Base-by-base conservation (phyloP, 2,888 invertebrate species). In the Euzetes globulus region DNA sequence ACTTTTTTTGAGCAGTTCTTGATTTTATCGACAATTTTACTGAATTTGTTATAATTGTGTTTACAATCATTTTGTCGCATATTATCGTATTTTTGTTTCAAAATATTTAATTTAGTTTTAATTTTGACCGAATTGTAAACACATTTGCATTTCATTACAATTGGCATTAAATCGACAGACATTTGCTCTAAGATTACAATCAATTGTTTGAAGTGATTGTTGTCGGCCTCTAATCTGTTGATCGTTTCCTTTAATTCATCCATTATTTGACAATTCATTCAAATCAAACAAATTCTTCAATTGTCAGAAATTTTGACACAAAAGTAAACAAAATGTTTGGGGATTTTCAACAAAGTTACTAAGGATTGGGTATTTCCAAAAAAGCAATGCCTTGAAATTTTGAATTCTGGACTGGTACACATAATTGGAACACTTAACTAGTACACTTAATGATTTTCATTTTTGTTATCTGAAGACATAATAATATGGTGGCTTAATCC, bases 91-190 rank as follows among this genome's bases (percentile, higher is more conserved):
- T 58, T 58, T 58, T 58, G 25, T 58, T 27, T 58, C 15, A 58
- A 58, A 58, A 58, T 27, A 29, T 58, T 58, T 58, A 58, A 58
- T 29, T 58, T 58, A 15, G 58, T 58, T 58, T 58, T 58, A 7
- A 27, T 25, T 27, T 58, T 58, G 19, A 29, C 58, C 2, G 58
- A 58, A 58, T 29, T 58, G 58, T 29, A 4, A 58, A 19, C 58
- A 58, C 58, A 58, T 58, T 58, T 58, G 29, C 58, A 58, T 58
- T 58, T 58, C 25, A 58, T 58, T 6, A 58, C 6, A 27, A 58
- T 6, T 27, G 58, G 58, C 58, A 58, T 58, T 17, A 58, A 58
- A 58, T 58, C 58, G 27, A 58, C 27, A 5, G 58, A 58, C 58
- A 58, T 58, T 11, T 58, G 27, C 29, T 58, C 58, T 27, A 58